Evolutionary conservation across 2,797 vertebrate species (phyloP), one percentile per base, ranked within the genome.

Genomic region (Uromys caudimaculatus): DNA sequence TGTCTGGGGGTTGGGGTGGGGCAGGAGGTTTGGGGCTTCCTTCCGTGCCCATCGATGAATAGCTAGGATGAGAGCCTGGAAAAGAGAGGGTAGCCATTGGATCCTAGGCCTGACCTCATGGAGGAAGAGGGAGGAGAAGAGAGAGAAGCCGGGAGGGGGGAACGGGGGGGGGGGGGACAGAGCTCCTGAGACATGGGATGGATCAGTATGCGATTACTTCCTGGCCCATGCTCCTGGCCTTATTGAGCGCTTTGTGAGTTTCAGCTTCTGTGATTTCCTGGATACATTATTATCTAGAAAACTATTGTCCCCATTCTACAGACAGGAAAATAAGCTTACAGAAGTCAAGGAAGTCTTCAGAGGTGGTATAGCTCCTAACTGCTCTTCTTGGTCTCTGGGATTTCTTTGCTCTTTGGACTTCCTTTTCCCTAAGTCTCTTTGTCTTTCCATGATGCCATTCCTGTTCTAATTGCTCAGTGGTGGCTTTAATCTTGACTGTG

Each of bases 401-500:
- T 38, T 6, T 93, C 35, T 47, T 23, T 10, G 73, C 44, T 58
- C 16, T 35, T 50, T 56, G 69, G 52, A 32, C 35, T 75, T 89
- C 76, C 32, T 14, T 94, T 93, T 62, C 38, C 35, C 71, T 41
- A 21, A 81, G 67, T 56, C 16, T n/a, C 29, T 77, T 78, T 3
- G 17, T 67, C 21, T 85, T 47, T 76, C 41, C 50, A 1, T 41
- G 29, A 47, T 50, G 27, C 56, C 58, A 1, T 93, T 41, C 44
- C 44, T 9, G 0, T 71, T 35, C 47, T 56, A 78, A 69, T 64
- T 86, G 54, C 56, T 93, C 73, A 6, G 60, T 64, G 73, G 54
- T 54, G 44, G 44, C 47, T 96, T 95, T 71, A 54, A 58, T 85
- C 92, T 90, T 88, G 84, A 88, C 73, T 19, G 62, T 92, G 93